Conservation (phyloP, 2,113 vertebrate genomes). For the Urocynchramus pylzowi region DNA sequence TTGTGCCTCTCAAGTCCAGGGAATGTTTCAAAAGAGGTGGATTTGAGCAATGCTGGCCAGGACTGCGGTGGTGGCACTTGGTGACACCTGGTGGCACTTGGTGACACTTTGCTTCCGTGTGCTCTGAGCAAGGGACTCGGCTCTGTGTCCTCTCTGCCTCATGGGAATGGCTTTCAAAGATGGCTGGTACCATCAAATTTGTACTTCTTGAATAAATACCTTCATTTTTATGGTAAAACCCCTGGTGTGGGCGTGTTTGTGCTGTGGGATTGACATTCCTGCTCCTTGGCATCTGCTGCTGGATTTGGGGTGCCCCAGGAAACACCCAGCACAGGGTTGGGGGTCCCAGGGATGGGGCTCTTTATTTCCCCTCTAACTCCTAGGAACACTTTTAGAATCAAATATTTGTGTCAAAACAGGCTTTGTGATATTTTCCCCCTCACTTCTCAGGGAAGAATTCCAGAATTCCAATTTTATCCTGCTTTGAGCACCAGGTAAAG, state of each 20-base stretch:
- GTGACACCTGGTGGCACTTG: not conserved
- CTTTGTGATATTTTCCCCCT: not conserved
- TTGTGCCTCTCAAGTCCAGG: conserved; percentile 69
- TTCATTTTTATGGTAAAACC: conserved; percentile 67
- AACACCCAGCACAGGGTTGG: not conserved
- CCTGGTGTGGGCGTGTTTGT: not conserved
- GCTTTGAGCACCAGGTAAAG: not conserved
- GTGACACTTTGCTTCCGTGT: not conserved
- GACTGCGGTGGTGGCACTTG: not conserved
- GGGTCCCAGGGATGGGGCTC: not conserved
- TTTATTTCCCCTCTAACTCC: not conserved
- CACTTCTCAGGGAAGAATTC: not conserved
- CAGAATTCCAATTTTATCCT: not conserved
- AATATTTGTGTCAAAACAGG: not conserved
- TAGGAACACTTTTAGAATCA: not conserved
- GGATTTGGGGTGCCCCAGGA: not conserved
- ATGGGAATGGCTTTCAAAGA: conserved; percentile 70
- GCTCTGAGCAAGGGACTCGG: conserved; percentile 32
- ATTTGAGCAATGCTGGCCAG: conserved; percentile 23
- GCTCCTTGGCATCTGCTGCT: fast-evolving
- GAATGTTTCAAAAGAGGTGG: conserved; percentile 54
- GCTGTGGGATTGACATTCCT: not conserved
- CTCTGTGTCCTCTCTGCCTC: conserved; percentile 64
- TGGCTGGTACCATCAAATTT: conserved; percentile 75
- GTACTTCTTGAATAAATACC: conserved; percentile 74